Evolutionary conservation across 2,888 invertebrate genomes (phyloP), one percentile per base, ranked within the genome.

Genomic region (Halictus quadricinctus): DNA sequence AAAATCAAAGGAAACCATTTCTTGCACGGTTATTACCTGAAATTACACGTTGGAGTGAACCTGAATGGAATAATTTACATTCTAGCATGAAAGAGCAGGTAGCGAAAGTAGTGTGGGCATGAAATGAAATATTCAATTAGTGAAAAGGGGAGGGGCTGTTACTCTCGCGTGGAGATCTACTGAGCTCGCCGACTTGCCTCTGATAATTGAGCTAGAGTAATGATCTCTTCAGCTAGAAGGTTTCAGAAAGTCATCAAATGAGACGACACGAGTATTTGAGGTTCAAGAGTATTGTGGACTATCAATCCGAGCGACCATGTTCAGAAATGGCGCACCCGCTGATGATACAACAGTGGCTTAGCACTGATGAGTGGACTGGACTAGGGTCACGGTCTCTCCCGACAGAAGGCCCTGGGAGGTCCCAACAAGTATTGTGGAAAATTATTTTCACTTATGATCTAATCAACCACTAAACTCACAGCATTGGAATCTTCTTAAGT

Each of bases 281-380:
- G 48, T 48, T 8, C 69, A 41, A 64, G 70, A 75, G 73, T 46
- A 58, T 79, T 50, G 41, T 48, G 25, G 21, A 15, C 43, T 58
- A 54, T 58, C 50, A 54, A 79, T 79, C 18, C 64, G 15, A 36
- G n/a, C 64, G 64, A 18, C 29, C n/a, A 29, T 36, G 64, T 64
- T 29, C 29, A 64, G 64, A 64, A 64, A 64, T 64, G 18, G 64
- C 64, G 64, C 29, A 64, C 64, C 29, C 29, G 29, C 8, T 64
- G 29, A 64, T 36, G 64, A 64, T 29, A 64, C 29, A 64, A 64
- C 29, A 29, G 64, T 64, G 29, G 64, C 64, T 64, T 64, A 64
- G 64, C 64, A 64, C 64, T 64, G 64, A 64, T 64, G 64, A 36
- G 64, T 64, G 29, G 64, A 64, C 64, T 64, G 64, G 64, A 29